Percentiles rank a stretch among this genome's conserved stretches.
phyloP scores from a whole-genome alignment of 2,113 vertebrate species.

The Cettia cetti region DNA sequence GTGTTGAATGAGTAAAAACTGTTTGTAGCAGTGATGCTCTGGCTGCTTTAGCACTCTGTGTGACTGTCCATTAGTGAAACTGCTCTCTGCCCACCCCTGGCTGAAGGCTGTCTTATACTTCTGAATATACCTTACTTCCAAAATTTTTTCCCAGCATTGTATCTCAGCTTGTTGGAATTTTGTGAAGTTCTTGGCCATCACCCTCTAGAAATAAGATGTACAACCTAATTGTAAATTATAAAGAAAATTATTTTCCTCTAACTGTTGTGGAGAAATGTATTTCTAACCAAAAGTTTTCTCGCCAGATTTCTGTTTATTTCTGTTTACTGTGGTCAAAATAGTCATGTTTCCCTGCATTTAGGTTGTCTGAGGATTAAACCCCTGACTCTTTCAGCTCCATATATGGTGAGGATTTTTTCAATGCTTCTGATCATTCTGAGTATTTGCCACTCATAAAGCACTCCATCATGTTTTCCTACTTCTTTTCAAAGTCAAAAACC shows the following conservation, averaged over 20 bases:
- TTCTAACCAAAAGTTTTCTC: neutral
- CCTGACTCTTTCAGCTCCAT: neutral
- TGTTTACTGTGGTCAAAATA: neutral
- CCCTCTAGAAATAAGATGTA: neutral
- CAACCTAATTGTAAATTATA: neutral
- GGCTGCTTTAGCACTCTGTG: neutral
- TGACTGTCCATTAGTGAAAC: neutral
- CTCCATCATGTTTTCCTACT: neutral
- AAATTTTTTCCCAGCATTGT: rapidly evolving
- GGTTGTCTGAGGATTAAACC: neutral
- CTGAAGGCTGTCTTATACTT: neutral
- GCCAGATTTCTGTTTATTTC: neutral
- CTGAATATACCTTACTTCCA: neutral
- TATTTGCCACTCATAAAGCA: neutral
- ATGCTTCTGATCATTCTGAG: neutral
- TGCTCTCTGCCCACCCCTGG: neutral
- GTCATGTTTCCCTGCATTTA: neutral
- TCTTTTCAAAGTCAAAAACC: neutral
- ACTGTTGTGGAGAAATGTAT: neutral
- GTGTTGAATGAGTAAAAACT: neutral
- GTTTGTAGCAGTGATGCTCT: neutral
- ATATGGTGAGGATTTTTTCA: neutral
- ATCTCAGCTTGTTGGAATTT: neutral
- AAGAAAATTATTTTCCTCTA: neutral
- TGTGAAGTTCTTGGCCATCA: neutral